Evolutionary conservation across 2,797 vertebrate genomes (phyloP).

Genomic region (Dermochelys coriacea): DNA sequence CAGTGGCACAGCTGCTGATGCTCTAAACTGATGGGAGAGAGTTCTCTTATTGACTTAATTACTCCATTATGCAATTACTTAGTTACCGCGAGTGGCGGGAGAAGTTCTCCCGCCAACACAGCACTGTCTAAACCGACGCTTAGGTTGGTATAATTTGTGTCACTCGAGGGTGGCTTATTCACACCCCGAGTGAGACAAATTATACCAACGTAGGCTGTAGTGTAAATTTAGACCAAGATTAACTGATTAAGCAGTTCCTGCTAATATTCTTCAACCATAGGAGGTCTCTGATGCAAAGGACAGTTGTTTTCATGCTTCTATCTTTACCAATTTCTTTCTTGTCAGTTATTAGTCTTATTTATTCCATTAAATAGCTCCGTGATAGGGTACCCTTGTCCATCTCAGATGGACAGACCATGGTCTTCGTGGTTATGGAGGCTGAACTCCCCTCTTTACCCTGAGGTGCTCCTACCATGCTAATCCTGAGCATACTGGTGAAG

Average conservation of each 20-base stretch:
- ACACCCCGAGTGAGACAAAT: not conserved
- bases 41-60: not conserved
- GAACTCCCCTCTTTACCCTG: not conserved
- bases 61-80: not conserved
- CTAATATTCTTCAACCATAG: rapidly evolving
- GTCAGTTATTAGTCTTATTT: not conserved
- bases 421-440: not conserved
- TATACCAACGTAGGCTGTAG: not conserved
- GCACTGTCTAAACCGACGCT: not conserved
- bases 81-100: not conserved
- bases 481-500: not conserved
- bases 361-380: not conserved
- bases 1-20: not conserved
- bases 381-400: not conserved
- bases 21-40: not conserved
- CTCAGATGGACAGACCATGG: not conserved
- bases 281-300: not conserved
- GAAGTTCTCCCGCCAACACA: not conserved
- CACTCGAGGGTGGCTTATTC: not conserved
- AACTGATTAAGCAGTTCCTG: not conserved
- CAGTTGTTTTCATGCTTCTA: not conserved
- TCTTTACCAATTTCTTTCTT: not conserved
- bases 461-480: not conserved
- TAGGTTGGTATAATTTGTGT: not conserved
- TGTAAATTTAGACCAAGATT: not conserved